These are phyloP conservation scores for Falco novaeseelandiae DNA, from an alignment of 2,797 vertebrate species.

Conservation along the genomic window DNA sequence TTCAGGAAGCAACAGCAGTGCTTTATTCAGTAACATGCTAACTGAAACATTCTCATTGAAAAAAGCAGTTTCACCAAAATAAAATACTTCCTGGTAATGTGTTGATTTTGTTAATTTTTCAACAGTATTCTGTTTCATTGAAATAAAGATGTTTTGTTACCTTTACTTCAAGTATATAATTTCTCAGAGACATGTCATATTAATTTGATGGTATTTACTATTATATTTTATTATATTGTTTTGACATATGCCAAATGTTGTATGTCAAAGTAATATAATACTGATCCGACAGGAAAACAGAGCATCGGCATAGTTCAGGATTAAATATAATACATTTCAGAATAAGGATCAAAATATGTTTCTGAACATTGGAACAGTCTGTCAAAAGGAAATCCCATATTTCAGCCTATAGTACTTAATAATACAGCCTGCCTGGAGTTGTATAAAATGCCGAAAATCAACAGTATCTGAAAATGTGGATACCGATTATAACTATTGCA, in stretches of 20 bases:
- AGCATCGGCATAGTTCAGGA: not conserved
- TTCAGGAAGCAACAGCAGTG: not conserved
- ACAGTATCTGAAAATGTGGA: rapidly evolving
- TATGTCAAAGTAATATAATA: not conserved
- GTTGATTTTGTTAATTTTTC: not conserved
- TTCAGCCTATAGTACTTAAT: not conserved
- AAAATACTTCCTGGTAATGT: not conserved
- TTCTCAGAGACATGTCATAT: not conserved
- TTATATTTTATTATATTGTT: not conserved
- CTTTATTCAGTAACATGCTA: not conserved
- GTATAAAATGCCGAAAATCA: not conserved
- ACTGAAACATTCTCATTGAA: not conserved
- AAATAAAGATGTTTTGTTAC: not conserved
- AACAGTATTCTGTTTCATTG: not conserved
- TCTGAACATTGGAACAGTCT: not conserved
- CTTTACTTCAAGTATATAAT: not conserved
- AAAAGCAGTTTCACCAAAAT: not conserved
- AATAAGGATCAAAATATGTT: not conserved
- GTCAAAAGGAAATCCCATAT: not conserved
- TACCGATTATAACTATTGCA: rapidly evolving
- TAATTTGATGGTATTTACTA: not conserved
- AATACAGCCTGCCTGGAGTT: not conserved
- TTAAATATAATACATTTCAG: not conserved
- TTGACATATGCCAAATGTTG: not conserved
- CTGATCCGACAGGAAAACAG: not conserved